Evolutionary conservation across 2,888 invertebrate genomes (phyloP), one percentile per base, ranked within the genome.

Genomic region (Coronaproctus castanopsis): DNA sequence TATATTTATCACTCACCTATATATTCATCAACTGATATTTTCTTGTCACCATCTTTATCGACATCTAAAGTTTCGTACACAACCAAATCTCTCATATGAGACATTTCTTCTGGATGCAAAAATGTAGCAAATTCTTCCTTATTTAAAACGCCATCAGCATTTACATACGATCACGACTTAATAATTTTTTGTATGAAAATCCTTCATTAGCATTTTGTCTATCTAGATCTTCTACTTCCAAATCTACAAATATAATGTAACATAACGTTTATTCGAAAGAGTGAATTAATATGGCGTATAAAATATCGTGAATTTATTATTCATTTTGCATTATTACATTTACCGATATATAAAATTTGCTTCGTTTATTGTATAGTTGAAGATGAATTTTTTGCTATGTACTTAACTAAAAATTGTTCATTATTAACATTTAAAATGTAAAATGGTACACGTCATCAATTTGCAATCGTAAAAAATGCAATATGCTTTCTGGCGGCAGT

Each of bases 31-130:
- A 95, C 70, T 1, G 92, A 92, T 63, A 98, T 82, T 71, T 85
- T 86, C 14, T 93, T 93, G 75, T 98, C 97, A 71, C 83, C 81
- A 72, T 98, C 86, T 69, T 91, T 95, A 72, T 98, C 98, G 65
- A 98, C 90, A 68, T 98, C 97, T 71, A 97, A 79, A 0, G 97
- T 96, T 76, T 98, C 98, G 3, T 85, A 70, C 0, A 96, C 86
- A 8, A 97, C 90, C 54, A 97, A 80, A 67, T 91, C 86, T 61
- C 83, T 80, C 95, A 97, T 96, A 64, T 82, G 81, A 2, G 85
- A 80, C 64, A 85, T 81, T 68, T 97, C 95, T 70, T 98, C 97
- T 0, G 98, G 97, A 73, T 98, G 98, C 58, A 98, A 76, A 73
- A 98, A 98, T 21, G 85, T 81, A 0, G 82, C 80, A 70, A 95